Evolutionary conservation across 2,797 vertebrate genomes (phyloP).

Genomic region (Crenichthys baileyi): DNA sequence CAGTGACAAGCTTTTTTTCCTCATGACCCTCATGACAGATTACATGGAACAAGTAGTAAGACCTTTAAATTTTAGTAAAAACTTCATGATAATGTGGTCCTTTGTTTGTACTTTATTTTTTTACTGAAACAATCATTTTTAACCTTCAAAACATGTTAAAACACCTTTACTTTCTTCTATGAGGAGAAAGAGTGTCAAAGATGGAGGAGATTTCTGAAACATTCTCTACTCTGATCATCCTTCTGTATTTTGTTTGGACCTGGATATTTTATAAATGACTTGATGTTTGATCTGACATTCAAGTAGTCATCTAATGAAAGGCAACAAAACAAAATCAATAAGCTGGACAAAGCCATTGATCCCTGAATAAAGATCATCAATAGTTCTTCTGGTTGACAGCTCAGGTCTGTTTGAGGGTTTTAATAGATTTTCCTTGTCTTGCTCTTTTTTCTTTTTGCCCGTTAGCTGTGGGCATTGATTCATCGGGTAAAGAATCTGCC

Average conservation of each 20-base stretch:
- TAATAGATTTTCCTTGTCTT: slow-evolving; percentile 46
- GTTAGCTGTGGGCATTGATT: slow-evolving; percentile 49
- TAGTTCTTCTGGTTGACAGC: slow-evolving; percentile 62
- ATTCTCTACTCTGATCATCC: neutral
- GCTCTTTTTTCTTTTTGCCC: neutral
- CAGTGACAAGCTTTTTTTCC: neutral
- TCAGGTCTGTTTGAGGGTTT: slow-evolving; percentile 30
- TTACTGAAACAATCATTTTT: neutral
- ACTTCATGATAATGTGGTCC: neutral
- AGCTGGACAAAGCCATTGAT: slow-evolving; percentile 57
- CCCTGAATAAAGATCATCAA: slow-evolving; percentile 64
- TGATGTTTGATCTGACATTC: slow-evolving; percentile 19
- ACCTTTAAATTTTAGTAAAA: neutral
- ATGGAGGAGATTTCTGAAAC: neutral
- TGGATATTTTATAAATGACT: slow-evolving; percentile 11
- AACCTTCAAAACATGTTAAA: neutral
- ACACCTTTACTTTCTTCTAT: neutral
- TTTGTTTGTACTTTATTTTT: neutral
- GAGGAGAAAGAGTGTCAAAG: neutral
- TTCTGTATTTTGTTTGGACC: slow-evolving; percentile 1
- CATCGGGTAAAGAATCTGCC: slow-evolving; percentile 69
- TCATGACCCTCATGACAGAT: neutral
- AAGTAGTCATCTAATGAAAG: slow-evolving; percentile 28
- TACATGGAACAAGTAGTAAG: neutral
- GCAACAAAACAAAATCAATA: slow-evolving; percentile 60